A percentile compares a stretch with the other conserved stretches of the same genome.
These are phyloP conservation scores for Brachymystax lenok DNA, from an alignment of 2,797 vertebrate species.

Conservation along the genomic window DNA sequence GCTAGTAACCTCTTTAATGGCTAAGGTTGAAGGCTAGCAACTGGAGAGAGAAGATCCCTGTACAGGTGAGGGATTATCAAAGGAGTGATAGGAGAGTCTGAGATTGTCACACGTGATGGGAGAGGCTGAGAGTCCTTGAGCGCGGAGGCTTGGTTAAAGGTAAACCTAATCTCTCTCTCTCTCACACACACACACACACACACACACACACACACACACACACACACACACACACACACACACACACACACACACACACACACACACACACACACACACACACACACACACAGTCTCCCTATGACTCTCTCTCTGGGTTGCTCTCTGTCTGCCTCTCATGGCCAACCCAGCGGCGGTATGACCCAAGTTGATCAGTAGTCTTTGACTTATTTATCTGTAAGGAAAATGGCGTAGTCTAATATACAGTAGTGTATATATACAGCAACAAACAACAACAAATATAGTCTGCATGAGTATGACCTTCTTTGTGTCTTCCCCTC, in stretches of 20 bases:
- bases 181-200: too few species aligned
- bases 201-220: too few species aligned
- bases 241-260: too few species aligned
- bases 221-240: too few species aligned
- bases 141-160: too few species aligned
- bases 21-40: slow-evolving; percentile 38
- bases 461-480: slow-evolving; percentile 17
- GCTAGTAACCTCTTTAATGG: slow-evolving; percentile 55
- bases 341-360: slow-evolving; percentile 21
- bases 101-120: slow-evolving; percentile 44
- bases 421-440: slow-evolving; percentile 9
- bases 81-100: slow-evolving; percentile 1
- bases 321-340: slow-evolving; percentile 13
- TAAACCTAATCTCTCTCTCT: too few species aligned
- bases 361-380: slow-evolving; percentile 47
- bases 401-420: slow-evolving; percentile 25
- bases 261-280: too few species aligned
- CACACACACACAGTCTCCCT: too few species aligned
- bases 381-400: slow-evolving; percentile 31
- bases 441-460: slow-evolving; percentile 29
- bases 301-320: too few species aligned
- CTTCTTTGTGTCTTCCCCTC: slow-evolving; percentile 40
- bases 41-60: slow-evolving; percentile 12
- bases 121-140: slow-evolving; percentile 25
- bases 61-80: slow-evolving; percentile 43